Base-by-base conservation (phyloP, 2,888 invertebrate species). In the Agonopterix heracliana region DNA sequence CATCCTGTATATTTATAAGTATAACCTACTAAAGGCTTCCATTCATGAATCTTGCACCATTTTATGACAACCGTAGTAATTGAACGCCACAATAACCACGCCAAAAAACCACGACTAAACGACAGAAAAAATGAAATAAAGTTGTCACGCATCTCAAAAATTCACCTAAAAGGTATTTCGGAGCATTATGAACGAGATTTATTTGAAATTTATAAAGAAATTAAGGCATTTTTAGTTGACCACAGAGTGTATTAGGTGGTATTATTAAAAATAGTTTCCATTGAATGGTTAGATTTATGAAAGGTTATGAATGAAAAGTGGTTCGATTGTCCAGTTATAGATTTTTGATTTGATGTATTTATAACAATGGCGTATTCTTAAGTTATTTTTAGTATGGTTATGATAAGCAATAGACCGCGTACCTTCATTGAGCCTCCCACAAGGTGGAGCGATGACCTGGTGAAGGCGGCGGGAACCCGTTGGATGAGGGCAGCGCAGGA, bases 51-150 rank as follows among this genome's bases (percentile, higher is more conserved):
- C 59, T 61, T 60, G 66, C 66, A 61, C 67, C 60, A 68, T 68
- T 73, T 38, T 66, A 69, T 63, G 85, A 84, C 85, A 82, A 62
- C 73, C 85, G 75, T 83, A 78, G 74, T 82, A 86, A 86, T 84
- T 73, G 81, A 57, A 60, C 54, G 64, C 68, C 67, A 80, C 77
- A 71, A 76, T 68, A 65, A 47, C 34, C 48, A 41, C 46, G n/a
- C 52, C 63, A 71, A 72, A 72, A 72, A 74, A 67, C 58, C 58
- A 57, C 56, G 62, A 63, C 61, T 61, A 60, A 64, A 60, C 57
- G 51, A 60, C 54, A 49, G 55, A 60, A 70, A 70, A 70, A 70
- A 66, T 57, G 49, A 55, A 68, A 81, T 79, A 63, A 73, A 80
- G 68, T 73, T 71, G 81, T 81, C 76, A 81, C 79, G 79, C 63